Percentiles rank a stretch among this genome's conserved stretches.
Conservation (phyloP, 2,797 vertebrate genomes). For the Necrosyrtes monachus region DNA sequence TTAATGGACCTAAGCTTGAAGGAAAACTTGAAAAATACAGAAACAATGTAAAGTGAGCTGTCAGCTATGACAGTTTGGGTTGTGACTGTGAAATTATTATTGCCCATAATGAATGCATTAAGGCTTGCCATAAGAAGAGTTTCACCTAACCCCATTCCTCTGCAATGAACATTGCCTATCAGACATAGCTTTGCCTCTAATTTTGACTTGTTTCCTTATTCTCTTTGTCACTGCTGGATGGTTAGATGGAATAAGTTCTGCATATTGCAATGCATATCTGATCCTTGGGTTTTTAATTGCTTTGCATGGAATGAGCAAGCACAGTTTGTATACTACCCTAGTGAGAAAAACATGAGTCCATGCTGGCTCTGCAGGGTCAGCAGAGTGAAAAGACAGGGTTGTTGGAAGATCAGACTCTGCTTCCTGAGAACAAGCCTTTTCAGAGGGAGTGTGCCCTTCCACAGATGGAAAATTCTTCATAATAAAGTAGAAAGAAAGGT, state of each 20-base stretch:
- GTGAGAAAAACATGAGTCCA: neutral
- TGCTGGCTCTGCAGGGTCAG: neutral
- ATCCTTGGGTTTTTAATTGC: neutral
- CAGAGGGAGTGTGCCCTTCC: neutral
- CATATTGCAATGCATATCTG: neutral
- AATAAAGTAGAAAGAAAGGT: neutral
- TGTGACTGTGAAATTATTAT: neutral
- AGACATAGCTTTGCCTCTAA: neutral
- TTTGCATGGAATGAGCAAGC: neutral
- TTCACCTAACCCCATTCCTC: neutral
- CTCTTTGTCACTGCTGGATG: neutral
- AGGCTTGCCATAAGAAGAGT: neutral
- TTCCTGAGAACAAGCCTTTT: neutral
- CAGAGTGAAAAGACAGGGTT: fast-evolving
- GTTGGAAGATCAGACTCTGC: neutral
- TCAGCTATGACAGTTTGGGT: neutral
- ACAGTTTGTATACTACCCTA: neutral
- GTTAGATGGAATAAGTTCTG: neutral
- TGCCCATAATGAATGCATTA: neutral
- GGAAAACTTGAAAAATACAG: neutral
- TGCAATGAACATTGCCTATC: neutral
- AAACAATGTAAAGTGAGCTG: neutral
- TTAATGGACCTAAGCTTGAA: neutral
- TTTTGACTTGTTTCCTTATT: neutral
- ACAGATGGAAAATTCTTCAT: neutral